These are phyloP conservation scores for Pyrrhosoma nymphula DNA, from an alignment of 2,888 invertebrate species.

Conservation along the genomic window DNA sequence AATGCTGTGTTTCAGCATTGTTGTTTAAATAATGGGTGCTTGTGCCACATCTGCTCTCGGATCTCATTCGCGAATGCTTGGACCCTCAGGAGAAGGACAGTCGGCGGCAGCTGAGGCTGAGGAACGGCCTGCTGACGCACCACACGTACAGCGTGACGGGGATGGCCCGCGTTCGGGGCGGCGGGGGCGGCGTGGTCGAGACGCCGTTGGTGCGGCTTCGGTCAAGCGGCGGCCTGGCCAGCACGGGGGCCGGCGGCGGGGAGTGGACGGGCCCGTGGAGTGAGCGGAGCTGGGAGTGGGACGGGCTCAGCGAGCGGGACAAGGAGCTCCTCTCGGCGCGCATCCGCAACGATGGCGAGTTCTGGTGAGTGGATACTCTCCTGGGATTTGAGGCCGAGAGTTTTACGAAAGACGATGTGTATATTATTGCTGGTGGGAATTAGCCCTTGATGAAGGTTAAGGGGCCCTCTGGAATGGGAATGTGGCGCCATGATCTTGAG, in stretches of 20 bases:
- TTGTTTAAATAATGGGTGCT: no score
- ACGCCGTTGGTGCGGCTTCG: conserved; percentile 83
- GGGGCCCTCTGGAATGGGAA: no score
- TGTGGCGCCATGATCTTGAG: no score
- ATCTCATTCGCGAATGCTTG: neutral
- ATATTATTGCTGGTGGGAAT: no score
- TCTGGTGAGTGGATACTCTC: conserved; percentile 80
- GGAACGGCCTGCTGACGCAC: conserved; percentile 84
- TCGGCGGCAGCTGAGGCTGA: conserved; percentile 81
- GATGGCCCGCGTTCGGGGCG: conserved; percentile 83
- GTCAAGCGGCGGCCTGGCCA: conserved; percentile 81
- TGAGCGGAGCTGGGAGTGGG: conserved; percentile 85
- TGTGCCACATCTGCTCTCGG: no score
- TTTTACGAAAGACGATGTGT: neutral
- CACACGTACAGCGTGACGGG: conserved; percentile 87
- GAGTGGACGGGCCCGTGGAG: conserved; percentile 88
- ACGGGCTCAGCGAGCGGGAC: conserved; percentile 82
- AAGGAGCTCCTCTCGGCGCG: conserved; percentile 83
- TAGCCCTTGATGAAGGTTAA: no score
- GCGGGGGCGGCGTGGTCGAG: conserved; percentile 77
- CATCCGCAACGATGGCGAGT: conserved; percentile 85
- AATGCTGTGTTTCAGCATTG: no score
- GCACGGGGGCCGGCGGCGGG: conserved; percentile 76
- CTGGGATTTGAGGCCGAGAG: neutral
- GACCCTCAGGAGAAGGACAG: conserved; percentile 79